phyloP scores from a whole-genome alignment of 2,888 invertebrate genomes.

The Drosophila paranaensis region DNA sequence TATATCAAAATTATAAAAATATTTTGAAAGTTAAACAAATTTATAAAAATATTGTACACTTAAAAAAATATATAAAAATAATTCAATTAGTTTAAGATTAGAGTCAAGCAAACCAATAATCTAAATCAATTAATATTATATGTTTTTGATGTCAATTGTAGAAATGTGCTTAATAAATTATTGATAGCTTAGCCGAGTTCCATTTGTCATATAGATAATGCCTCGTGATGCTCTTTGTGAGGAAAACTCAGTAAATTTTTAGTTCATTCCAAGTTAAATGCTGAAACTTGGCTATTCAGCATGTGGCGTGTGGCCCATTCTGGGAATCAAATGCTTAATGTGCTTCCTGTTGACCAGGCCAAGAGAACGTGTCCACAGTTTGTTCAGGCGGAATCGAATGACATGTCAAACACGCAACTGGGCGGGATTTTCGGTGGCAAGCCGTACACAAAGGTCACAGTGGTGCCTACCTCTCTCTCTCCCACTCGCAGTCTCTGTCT shows the following conservation, averaged over 20 bases:
- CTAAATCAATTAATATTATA: not conserved
- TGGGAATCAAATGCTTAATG: constrained; percentile 61
- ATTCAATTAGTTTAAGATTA: not conserved
- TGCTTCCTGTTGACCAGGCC: constrained; percentile 72
- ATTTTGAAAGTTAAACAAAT: not conserved
- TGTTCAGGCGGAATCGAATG: constrained; percentile 63
- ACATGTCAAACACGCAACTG: constrained; percentile 75
- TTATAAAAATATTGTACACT: not conserved
- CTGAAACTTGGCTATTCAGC: constrained; percentile 38
- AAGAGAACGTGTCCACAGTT: constrained; percentile 49
- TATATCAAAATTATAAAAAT: not conserved
- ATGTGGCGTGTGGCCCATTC: constrained; percentile 21
- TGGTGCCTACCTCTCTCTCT: not conserved
- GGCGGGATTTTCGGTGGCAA: constrained; percentile 44
- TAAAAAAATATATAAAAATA: not conserved
- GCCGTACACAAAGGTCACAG: constrained; percentile 8
- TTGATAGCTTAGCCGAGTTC: not conserved
- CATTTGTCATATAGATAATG: not conserved
- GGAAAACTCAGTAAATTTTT: constrained; percentile 48
- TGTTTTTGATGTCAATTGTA: not conserved
- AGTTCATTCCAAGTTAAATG: constrained; percentile 59
- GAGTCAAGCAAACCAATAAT: not conserved
- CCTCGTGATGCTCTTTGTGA: constrained; percentile 34
- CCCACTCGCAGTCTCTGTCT: not conserved
- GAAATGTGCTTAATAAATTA: not conserved